A percentile compares a stretch with the other conserved stretches of the same genome.
Evolutionary conservation across 2,888 invertebrate species (phyloP).

Genomic region (Xestia sexstrigata): DNA sequence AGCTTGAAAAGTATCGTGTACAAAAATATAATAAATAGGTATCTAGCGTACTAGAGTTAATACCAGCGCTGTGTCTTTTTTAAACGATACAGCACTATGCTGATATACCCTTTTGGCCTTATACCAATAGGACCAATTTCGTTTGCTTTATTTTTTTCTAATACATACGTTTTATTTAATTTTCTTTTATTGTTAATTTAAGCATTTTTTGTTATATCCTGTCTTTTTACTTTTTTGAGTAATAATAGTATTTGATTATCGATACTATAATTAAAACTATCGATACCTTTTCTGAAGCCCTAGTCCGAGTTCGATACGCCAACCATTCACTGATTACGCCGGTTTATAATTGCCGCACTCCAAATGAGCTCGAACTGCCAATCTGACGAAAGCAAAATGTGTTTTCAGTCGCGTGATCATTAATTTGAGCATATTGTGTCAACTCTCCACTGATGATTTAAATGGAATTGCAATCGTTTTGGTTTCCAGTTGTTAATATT

Average conservation of each 20-base stretch:
- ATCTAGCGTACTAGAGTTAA: not conserved
- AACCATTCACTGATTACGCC: slow-evolving; percentile 83
- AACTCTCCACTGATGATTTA: slow-evolving; percentile 83
- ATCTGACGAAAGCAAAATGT: slow-evolving; percentile 83
- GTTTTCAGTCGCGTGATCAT: slow-evolving; percentile 87
- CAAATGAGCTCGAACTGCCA: slow-evolving; percentile 85
- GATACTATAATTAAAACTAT: not conserved
- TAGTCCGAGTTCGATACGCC: slow-evolving; percentile 72
- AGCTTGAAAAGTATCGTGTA: not conserved
- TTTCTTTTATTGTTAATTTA: too few species aligned
- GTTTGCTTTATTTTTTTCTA: too few species aligned
- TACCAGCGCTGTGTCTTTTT: too few species aligned
- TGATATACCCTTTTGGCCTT: too few species aligned
- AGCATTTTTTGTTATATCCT: too few species aligned
- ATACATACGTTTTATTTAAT: too few species aligned
- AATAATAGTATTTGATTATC: not conserved
- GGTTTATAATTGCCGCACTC: slow-evolving; percentile 87
- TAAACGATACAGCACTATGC: too few species aligned
- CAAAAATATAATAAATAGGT: not conserved
- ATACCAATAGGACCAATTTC: too few species aligned
- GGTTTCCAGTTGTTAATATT: slow-evolving; percentile 58
- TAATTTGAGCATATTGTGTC: slow-evolving; percentile 88
- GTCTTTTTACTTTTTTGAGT: too few species aligned
- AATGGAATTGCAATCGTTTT: slow-evolving; percentile 72
- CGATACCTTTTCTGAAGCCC: slow-evolving; percentile 33